These are phyloP conservation scores for Drosophila triauraria DNA, from an alignment of 1,140 invertebrate genomes.

Conservation along the genomic window DNA sequence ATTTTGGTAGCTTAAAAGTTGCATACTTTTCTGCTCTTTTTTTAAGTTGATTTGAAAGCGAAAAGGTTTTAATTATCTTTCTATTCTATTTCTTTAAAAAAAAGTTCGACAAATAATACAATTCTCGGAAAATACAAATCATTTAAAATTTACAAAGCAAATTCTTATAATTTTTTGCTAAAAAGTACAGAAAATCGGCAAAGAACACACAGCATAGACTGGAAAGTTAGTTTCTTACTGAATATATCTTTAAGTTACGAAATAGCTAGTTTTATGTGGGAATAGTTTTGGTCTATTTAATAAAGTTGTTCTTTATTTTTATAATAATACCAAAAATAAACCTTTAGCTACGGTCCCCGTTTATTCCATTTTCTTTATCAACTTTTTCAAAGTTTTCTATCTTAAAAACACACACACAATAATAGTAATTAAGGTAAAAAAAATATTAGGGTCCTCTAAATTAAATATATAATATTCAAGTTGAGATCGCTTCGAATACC, in stretches of 20 bases:
- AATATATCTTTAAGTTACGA: no score
- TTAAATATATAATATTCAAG: conserved; percentile 55
- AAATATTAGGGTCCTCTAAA: conserved; percentile 17
- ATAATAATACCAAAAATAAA: background rate
- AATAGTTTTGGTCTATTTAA: background rate
- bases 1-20: no score
- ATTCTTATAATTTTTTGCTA: background rate
- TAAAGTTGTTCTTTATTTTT: background rate
- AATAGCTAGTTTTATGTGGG: background rate
- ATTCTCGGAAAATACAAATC: background rate
- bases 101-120: background rate
- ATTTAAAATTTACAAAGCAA: background rate
- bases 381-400: conserved; percentile 46
- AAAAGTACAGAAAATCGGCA: no score
- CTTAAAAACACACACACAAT: conserved; percentile 12
- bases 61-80: no score
- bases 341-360: conserved; percentile 10
- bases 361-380: conserved; percentile 6
- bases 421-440: conserved; percentile 32
- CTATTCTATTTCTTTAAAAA: no score
- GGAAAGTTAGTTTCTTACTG: no score
- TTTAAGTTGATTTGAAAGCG: no score
- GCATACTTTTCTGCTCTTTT: no score
- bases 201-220: background rate
- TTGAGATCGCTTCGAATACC: conserved; percentile 39